A percentile compares a stretch with the other conserved stretches of the same genome.
phyloP scores from a whole-genome alignment of 2,888 invertebrate genomes.

The Drepanosiphum platanoidis region DNA sequence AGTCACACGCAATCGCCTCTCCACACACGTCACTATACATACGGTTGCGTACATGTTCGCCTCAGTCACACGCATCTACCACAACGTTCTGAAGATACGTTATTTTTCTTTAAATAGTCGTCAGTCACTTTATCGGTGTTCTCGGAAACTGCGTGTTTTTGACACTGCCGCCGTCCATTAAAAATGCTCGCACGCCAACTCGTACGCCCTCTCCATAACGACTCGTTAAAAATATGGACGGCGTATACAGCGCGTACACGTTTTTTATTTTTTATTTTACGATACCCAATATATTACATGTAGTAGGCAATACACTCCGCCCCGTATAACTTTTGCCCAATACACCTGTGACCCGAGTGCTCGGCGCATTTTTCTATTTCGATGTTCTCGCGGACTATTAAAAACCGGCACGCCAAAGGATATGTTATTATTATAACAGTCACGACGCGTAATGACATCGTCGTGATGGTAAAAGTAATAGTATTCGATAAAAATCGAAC shows the following conservation, averaged over 20 bases:
- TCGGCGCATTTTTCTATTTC: too few species aligned
- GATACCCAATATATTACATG: too few species aligned
- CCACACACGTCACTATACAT: neutral
- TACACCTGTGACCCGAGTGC: neutral
- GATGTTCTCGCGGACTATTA: too few species aligned
- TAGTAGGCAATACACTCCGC: too few species aligned
- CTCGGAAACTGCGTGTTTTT: neutral
- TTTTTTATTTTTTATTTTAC: neutral
- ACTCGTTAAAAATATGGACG: neutral
- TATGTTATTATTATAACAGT: neutral
- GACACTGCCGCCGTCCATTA: neutral
- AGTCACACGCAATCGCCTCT: neutral
- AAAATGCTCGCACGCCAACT: neutral
- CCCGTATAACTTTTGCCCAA: too few species aligned
- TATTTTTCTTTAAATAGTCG: neutral
- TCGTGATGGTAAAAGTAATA: neutral
- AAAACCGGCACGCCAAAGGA: too few species aligned
- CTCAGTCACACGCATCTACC: neutral
- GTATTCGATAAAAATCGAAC: neutral
- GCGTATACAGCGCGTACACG: neutral
- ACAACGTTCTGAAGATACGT: neutral
- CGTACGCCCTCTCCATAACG: neutral
- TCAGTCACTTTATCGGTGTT: neutral
- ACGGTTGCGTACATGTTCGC: neutral
- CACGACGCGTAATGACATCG: neutral